Base-by-base conservation (phyloP, 2,113 vertebrate species). In the Dipodomys stephensi region DNA sequence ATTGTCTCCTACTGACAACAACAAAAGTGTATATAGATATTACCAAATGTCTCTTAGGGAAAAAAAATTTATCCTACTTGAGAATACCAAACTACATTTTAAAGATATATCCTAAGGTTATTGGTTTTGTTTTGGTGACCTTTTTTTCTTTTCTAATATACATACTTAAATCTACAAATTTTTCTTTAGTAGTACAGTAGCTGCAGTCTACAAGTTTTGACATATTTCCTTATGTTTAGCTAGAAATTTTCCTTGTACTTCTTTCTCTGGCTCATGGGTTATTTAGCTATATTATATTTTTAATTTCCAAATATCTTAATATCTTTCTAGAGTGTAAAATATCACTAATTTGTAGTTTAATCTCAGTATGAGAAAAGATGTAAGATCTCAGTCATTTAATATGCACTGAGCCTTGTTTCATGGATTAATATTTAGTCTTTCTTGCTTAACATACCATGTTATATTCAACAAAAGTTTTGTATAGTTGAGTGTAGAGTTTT, bases 141-240 rank as follows among this genome's bases (percentile, higher is more conserved):
- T 90, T 32, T 60, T 35, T 73, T 49, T 49, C 49, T 49, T 65
- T 91, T 46, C 12, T 68, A 76, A 71, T 57, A 80, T 49, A 39
- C 1, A 13, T 62, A 28, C 81, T 81, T 85, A 94, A 72, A 89
- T 64, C 39, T 81, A 79, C 57, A 67, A 53, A 87, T 78, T 90
- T 83, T 49, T 64, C 28, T 83, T 91, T 73, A 39, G 72, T 1
- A 60, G 6, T 35, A 77, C 27, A 18, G 65, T 83, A 78, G 53
- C 28, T 46, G 32, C 13, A 30, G 67, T 72, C 20, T n/a, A 68
- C 25, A 60, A 39, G 65, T 83, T 87, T 87, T 88, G n/a, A 92
- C 69, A 32, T 72, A 46, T 49, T 67, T 92, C 39, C 60, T 76
- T 71, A 44, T 10, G 2, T 62, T 85, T 76, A 7, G 44, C 3